Evolutionary conservation across 2,113 vertebrate genomes (phyloP), one percentile per base, ranked within the genome.

Genomic region (Prietella phreatophila): DNA sequence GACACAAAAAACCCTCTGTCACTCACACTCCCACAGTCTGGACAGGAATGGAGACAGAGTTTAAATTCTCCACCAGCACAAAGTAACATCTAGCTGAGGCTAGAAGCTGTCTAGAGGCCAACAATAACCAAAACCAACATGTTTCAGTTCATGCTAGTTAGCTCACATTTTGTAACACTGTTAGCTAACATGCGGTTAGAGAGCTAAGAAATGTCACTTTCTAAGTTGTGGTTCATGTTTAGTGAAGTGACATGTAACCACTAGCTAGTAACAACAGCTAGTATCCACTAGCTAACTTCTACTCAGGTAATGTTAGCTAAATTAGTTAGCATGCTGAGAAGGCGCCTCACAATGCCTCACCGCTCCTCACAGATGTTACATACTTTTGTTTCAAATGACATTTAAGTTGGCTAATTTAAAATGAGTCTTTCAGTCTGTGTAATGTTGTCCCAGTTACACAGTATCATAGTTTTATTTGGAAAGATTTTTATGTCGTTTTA

Each of bases 11-110:
- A 0, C 71, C 83, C 82, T 63, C 84, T 82, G 83, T 82, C 84
- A 71, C 86, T 87, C 84, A 79, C 79, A 39, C 85, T 81, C 84
- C 83, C 82, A 83, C 88, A 84, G 85, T 85, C 58, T 67, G 82
- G 87, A 65, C 69, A 15, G 36, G 53, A 39, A 83, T 47, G 17
- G 53, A 50, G 65, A 78, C 42, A 60, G 20, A 82, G 33, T 82
- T 82, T 36, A 39, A 82, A 82, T 82, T 36, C 33, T 60, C 53
- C 53, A 58, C 30, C 55, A 82, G 50, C 78, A 30, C 47, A 53
- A 5, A 53, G 25, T 2, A 80, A 80, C 14, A 56, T 56, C 6
- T 10, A 81, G 53, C 53, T 80, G 8, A 10, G n/a, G 78, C n/a
- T 9, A 56, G n/a, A 56, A 56, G 53, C 53, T 81, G 17, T 36